Conservation (phyloP, 2,113 vertebrate genomes). For the Kryptolebias marmoratus region DNA sequence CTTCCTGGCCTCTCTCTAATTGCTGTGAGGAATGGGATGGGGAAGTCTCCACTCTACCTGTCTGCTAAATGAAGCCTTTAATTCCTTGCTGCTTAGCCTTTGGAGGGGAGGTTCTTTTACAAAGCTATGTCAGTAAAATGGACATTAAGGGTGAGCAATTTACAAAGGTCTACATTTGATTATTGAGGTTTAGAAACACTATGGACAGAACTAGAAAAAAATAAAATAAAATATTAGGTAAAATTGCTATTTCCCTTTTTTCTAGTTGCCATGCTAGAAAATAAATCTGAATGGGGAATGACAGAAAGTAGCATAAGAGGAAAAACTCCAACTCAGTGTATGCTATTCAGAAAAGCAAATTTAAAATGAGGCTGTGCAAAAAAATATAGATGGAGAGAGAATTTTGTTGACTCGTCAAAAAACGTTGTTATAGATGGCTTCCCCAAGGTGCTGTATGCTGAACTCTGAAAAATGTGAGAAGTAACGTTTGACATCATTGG, state of each 20-base stretch:
- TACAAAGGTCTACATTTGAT: constrained; percentile 5
- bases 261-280: no score
- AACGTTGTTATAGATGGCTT: constrained; percentile 23
- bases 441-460: constrained; percentile 42
- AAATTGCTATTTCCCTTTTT: no score
- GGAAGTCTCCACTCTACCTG: constrained; percentile 44
- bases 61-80: constrained; percentile 55
- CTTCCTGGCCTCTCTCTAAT: constrained; percentile 70
- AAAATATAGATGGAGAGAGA: background rate
- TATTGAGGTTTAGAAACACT: constrained; percentile 3
- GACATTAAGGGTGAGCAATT: background rate
- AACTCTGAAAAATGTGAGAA: constrained; percentile 42
- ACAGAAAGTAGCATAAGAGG: background rate
- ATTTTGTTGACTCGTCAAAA: constrained; percentile 49
- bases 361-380: constrained; percentile 29
- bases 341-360: constrained; percentile 17
- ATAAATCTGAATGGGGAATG: no score
- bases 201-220: constrained; percentile 12
- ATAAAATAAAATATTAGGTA: no score
- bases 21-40: constrained; percentile 46
- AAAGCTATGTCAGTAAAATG: constrained; percentile 25
- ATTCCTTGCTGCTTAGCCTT: constrained; percentile 45
- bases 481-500: constrained; percentile 36
- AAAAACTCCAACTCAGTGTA: constrained; percentile 13
- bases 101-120: constrained; percentile 12